Conservation (phyloP, 2,113 vertebrate species). For the Oryzias melastigma region DNA sequence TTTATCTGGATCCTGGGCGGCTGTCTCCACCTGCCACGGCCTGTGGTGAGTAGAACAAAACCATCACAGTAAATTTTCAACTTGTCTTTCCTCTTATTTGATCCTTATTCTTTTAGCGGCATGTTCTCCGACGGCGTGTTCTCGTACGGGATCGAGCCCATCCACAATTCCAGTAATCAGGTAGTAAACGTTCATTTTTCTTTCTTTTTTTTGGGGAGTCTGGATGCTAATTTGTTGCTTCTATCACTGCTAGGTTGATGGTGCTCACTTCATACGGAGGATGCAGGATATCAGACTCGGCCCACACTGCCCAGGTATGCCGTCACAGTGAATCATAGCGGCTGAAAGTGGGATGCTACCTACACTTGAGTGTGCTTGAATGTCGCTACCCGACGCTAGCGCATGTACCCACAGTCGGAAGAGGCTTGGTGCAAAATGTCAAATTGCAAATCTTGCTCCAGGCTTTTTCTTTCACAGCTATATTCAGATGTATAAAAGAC, state of each 20-base stretch:
- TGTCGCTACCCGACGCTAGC: too few species aligned
- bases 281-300: slow-evolving; percentile 70
- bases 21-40: slow-evolving; percentile 90
- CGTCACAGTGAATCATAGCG: neutral
- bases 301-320: slow-evolving; percentile 68
- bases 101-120: slow-evolving; percentile 73
- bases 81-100: neutral
- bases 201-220: neutral
- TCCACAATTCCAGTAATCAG: slow-evolving; percentile 63
- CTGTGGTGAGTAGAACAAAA: slow-evolving; percentile 77
- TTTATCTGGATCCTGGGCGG: slow-evolving; percentile 81
- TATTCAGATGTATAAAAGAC: too few species aligned
- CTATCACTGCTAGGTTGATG: slow-evolving; percentile 50
- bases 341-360: neutral
- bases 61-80: too few species aligned
- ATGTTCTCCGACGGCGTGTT: slow-evolving; percentile 89
- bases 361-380: too few species aligned
- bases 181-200: slow-evolving; percentile 25
- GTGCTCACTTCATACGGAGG: slow-evolving; percentile 67
- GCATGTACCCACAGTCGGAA: too few species aligned
- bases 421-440: too few species aligned
- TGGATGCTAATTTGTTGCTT: slow-evolving; percentile 7
- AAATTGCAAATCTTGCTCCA: too few species aligned
- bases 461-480: too few species aligned
- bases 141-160: slow-evolving; percentile 85